Base-by-base conservation (phyloP, 2,888 invertebrate species). In the Caenorhabditis sp. region DNA sequence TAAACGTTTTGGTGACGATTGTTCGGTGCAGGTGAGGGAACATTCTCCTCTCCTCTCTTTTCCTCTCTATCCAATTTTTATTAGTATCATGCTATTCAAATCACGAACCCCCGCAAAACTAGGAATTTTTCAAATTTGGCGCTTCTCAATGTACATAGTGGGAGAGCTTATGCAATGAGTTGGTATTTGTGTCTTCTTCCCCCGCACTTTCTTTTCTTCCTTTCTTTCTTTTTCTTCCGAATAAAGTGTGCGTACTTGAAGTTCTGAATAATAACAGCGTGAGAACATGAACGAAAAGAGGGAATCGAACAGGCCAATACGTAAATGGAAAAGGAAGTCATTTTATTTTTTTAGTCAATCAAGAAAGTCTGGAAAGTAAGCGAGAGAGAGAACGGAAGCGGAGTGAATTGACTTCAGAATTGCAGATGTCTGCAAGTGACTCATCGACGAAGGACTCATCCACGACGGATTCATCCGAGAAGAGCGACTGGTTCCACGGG, bases 111-210 rank as follows among this genome's bases (percentile, higher is more conserved):
- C 63, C 41, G 17, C 52, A 61, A 53, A 71, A 41, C 56, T 72
- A 72, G 72, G 72, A 72, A 56, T 62, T 72, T 72, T 72, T 62
- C 48, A 62, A 72, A 62, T 72, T 68, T 72, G 61, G 70, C 70
- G 61, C 70, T 70, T 59, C 20, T 59, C 41, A 48, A 52, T 68
- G 68, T 68, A 59, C 52, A 68, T 59, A 68, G 37, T 53, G 50
- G 53, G 53, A 52, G 48, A 63, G 53, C 53, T 53, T 63, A 63
- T 63, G 63, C 63, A 63, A 63, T 63, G 63, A 63, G 63, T 62
- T 41, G 41, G 22, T 53, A 53, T 43, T 65, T 37, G 41, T 65
- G 39, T 63, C 45, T 35, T 35, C 20, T 27, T 32, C 27, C 53
- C 53, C 15, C 52, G 11, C 20, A 32, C 22, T 22, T 52, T 52